Conservation (phyloP, 2,113 vertebrate genomes). For the Serilophus lunatus region DNA sequence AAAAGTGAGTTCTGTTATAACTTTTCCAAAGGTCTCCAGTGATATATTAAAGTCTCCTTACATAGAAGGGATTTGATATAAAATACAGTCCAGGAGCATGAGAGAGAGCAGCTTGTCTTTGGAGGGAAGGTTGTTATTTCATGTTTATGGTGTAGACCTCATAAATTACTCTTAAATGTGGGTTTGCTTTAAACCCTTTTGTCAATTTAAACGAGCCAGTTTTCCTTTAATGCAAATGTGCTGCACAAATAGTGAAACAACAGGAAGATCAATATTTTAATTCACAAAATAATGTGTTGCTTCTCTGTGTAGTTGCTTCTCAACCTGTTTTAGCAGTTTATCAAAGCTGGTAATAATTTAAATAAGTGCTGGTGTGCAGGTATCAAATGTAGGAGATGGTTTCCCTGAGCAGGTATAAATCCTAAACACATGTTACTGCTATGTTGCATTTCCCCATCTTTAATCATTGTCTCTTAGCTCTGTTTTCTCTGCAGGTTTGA, state of each 20-base stretch:
- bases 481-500: constrained; percentile 54
- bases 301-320: neutral
- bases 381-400: neutral
- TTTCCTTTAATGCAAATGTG: neutral
- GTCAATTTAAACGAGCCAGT: constrained; percentile 12
- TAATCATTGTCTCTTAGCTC: constrained; percentile 42
- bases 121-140: constrained; percentile 39
- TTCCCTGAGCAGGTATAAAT: constrained; percentile 35
- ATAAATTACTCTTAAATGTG: constrained; percentile 47
- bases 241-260: neutral
- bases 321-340: constrained; percentile 12
- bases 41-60: constrained; percentile 38
- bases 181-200: constrained; percentile 20
- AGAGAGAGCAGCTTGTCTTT: constrained; percentile 45
- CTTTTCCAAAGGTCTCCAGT: constrained; percentile 29
- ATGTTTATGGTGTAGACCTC: constrained; percentile 32
- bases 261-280: neutral
- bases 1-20: constrained; percentile 10
- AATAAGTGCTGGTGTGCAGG: neutral
- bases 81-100: constrained; percentile 33
- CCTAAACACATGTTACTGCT: constrained; percentile 9
- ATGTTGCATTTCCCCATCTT: neutral
- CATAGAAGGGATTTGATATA: constrained; percentile 27
- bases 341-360: constrained; percentile 40
- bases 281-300: neutral